Percentiles rank a stretch among this genome's conserved stretches.
Conservation (phyloP, 92 coral and sea anemone species). For the Virgularia gustaviana region DNA sequence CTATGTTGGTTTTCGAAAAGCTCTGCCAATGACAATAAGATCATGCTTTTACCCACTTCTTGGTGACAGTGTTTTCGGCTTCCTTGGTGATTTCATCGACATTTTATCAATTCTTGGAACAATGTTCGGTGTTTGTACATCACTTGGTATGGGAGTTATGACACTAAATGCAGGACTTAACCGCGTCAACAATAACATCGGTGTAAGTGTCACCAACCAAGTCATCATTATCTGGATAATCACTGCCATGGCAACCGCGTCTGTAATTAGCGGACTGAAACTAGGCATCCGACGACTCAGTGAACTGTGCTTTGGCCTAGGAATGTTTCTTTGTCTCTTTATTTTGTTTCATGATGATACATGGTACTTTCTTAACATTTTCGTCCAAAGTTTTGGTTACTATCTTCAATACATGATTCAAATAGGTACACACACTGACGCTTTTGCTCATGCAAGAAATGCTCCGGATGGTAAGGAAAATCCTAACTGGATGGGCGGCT, state of each 20-base stretch:
- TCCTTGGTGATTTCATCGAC: slow-evolving; percentile 47
- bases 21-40: slow-evolving; percentile 82
- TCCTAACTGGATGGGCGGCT: slow-evolving; percentile 32
- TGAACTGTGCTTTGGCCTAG: slow-evolving; percentile 73
- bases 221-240: slow-evolving; percentile 63
- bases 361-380: slow-evolving; percentile 75
- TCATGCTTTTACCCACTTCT: slow-evolving; percentile 36
- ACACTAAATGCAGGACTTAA: slow-evolving; percentile 54
- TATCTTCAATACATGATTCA: slow-evolving; percentile 82
- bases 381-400: slow-evolving; percentile 66
- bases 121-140: slow-evolving; percentile 69
- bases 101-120: slow-evolving; percentile 39
- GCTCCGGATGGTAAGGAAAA: slow-evolving; percentile 74
- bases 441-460: slow-evolving; percentile 80
- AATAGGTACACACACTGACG: slow-evolving; percentile 87
- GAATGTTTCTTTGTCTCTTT: slow-evolving; percentile 77
- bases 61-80: slow-evolving; percentile 21
- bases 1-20: slow-evolving; percentile 63
- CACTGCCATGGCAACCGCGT: slow-evolving; percentile 63
- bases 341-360: slow-evolving; percentile 82
- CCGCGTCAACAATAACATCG: slow-evolving; percentile 50
- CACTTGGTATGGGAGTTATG: slow-evolving; percentile 65
- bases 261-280: slow-evolving; percentile 63
- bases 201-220: slow-evolving; percentile 33
- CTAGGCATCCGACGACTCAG: slow-evolving; percentile 71